Base-by-base conservation (phyloP, 2,113 vertebrate genomes). In the Microtus ochrogaster region DNA sequence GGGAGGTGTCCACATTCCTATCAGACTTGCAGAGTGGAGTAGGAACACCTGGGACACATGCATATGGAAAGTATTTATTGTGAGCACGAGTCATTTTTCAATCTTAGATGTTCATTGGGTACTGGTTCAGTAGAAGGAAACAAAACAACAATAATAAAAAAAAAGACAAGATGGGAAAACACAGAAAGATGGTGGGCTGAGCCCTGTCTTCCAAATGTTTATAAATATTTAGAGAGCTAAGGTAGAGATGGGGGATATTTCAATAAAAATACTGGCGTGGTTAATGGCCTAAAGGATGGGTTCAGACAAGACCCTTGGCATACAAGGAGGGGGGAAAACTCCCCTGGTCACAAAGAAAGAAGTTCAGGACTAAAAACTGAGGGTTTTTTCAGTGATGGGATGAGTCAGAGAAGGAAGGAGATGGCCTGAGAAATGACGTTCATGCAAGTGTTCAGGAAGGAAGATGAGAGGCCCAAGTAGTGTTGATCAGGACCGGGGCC, bases 41-140 rank as follows among this genome's bases (percentile, higher is more conserved):
- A 55, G 41, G n/a, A 44, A 36, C 1, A 36, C n/a, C 36, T 0
- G 10, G 61, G 44, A 39, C 44, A 85, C 0, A 0, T 24, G 66
- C 33, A 41, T 44, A 22, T 36, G 7, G 22, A 26, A 21, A 73
- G 21, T n/a, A n/a, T 47, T 66, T 10, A 2, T 26, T 49, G 61
- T 5, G 47, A 52, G 10, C 61, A n/a, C 12, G 49, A 74, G 13
- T 2, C 6, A 4, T 49, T 55, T 94, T 77, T 82, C 65, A 92
- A 9, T 24, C 28, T 22, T 47, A 47, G 47, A 11, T 52, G 19
- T n/a, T 84, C 77, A 9, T 11, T 6, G 65, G 28, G 5, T 3
- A 61, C 61, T 33, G 30, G 33, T 90, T 70, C 1, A 19, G 41
- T 72, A 7, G 13, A 39, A 74, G n/a, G 85, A 89, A 83, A 91